Conservation (phyloP, 2,888 invertebrate species). For the Nemotelus pantherinus region DNA sequence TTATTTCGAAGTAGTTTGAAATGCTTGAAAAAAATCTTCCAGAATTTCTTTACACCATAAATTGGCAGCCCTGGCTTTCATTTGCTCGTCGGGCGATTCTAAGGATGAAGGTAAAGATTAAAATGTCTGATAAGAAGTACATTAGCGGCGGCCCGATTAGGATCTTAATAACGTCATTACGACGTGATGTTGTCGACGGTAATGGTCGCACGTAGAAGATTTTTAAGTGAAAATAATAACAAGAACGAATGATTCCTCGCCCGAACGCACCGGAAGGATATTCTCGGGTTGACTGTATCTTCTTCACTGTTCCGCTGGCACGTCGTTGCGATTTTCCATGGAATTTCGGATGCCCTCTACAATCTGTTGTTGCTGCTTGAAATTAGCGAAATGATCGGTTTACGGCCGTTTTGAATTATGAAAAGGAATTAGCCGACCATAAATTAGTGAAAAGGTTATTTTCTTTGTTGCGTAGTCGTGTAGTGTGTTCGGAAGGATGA, state of each 20-base stretch:
- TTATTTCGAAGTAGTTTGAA: too few relatives aligned
- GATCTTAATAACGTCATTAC: conserved; percentile 45
- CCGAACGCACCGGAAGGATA: conserved; percentile 38
- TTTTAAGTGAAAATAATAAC: conserved; percentile 42
- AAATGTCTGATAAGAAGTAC: conserved; percentile 44
- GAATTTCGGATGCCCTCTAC: not conserved
- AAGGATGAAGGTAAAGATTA: conserved; percentile 39
- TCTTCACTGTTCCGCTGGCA: not conserved
- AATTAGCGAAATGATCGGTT: conserved; percentile 31
- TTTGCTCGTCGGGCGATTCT: too few relatives aligned
- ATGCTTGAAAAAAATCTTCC: too few relatives aligned
- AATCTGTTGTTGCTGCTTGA: conserved; percentile 40
- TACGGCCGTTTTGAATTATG: conserved; percentile 29
- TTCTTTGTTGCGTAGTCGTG: conserved; percentile 1
- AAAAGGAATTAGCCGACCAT: conserved; percentile 36
- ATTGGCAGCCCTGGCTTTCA: too few relatives aligned
- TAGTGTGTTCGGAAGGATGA: not conserved
- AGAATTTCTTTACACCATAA: too few relatives aligned
- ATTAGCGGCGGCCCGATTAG: conserved; percentile 40
- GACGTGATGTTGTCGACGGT: conserved; percentile 40
- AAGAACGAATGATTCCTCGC: conserved; percentile 11
- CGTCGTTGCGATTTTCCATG: not conserved
- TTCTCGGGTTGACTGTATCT: conserved; percentile 8
- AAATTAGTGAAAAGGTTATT: conserved; percentile 39
- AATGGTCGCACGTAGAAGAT: conserved; percentile 38